These are phyloP conservation scores for Amblyornis subalaris DNA, from an alignment of 2,113 vertebrate species.

Conservation along the genomic window DNA sequence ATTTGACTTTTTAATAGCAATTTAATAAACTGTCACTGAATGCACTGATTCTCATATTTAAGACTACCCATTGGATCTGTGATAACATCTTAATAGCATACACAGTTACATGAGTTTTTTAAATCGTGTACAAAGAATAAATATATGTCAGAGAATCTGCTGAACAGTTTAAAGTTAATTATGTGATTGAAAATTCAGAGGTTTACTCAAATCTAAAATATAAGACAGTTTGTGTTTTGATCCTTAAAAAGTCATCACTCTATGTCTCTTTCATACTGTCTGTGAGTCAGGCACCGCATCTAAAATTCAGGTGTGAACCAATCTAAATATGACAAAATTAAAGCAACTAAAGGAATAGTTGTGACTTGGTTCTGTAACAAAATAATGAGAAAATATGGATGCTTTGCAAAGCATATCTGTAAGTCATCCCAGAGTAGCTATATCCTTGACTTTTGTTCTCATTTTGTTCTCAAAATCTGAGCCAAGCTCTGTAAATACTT, in stretches of 20 bases:
- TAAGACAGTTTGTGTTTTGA: neutral
- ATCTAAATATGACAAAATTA: neutral
- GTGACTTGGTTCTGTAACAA: neutral
- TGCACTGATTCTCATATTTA: neutral
- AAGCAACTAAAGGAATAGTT: neutral
- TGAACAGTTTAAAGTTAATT: neutral
- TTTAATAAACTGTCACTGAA: neutral
- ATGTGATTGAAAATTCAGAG: neutral
- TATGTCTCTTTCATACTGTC: neutral
- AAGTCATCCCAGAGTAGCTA: neutral
- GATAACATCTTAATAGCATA: neutral
- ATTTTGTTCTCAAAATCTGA: neutral
- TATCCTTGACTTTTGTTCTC: neutral
- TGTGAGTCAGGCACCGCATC: neutral
- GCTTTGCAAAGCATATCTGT: neutral
- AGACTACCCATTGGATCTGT: neutral
- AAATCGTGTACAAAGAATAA: neutral
- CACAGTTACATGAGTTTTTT: neutral
- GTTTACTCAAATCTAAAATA: neutral
- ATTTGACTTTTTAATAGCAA: neutral
- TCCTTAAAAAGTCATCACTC: neutral
- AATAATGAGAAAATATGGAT: neutral
- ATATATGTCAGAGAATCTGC: neutral
- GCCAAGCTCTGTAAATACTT: rapidly evolving
- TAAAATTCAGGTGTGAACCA: neutral